Conservation (phyloP, 2,888 invertebrate species). For the Phengaris alcon region DNA sequence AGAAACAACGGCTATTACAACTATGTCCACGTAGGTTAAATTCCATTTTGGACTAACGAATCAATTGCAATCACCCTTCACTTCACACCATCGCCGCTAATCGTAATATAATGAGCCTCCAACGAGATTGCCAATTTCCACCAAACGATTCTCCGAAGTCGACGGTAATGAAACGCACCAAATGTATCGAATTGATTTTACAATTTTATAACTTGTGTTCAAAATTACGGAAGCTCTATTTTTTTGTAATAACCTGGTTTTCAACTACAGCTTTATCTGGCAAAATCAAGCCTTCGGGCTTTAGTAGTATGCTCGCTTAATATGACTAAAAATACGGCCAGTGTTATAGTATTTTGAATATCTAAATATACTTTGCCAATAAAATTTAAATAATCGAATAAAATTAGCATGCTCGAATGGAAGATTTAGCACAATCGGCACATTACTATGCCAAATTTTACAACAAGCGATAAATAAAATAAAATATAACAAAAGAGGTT, state of each 20-base stretch:
- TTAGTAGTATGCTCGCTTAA: not conserved
- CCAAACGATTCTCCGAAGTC: not conserved
- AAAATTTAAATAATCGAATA: not conserved
- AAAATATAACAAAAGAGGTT: not conserved
- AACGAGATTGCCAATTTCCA: slow-evolving; percentile 37
- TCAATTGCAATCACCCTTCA: slow-evolving; percentile 8
- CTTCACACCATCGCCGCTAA: slow-evolving; percentile 38
- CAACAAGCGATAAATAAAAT: not conserved
- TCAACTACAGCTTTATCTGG: not conserved
- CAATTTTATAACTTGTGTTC: not conserved
- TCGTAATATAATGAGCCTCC: slow-evolving; percentile 44
- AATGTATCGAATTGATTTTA: slow-evolving; percentile 8
- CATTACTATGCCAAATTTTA: slow-evolving; percentile 2
- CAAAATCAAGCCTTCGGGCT: not conserved
- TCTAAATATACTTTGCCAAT: not conserved
- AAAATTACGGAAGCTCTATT: not conserved
- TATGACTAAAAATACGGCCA: not conserved
- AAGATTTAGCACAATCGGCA: not conserved
- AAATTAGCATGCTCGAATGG: not conserved
- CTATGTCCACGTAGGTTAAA: not conserved
- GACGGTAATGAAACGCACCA: not conserved
- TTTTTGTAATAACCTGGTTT: not conserved
- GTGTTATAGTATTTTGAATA: not conserved
- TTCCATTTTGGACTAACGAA: not conserved
- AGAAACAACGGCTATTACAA: too few relatives aligned